A percentile compares a stretch with the other conserved stretches of the same genome.
phyloP scores from a whole-genome alignment of 2,113 vertebrate genomes.

The Pangasianodon gigas region DNA sequence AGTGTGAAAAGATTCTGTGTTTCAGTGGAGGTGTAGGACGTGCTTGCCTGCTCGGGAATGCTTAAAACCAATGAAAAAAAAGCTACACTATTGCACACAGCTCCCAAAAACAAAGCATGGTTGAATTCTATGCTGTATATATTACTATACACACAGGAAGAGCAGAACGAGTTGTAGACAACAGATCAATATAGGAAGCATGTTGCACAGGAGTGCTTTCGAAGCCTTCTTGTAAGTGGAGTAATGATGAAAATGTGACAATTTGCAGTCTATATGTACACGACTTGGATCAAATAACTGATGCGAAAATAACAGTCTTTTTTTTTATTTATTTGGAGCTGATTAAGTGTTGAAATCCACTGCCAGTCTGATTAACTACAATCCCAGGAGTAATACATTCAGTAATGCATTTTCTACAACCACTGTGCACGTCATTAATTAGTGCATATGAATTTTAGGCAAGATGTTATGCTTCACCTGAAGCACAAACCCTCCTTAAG shows the following conservation, averaged over 20 bases:
- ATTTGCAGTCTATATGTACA: not conserved
- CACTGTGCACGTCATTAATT: too few species aligned
- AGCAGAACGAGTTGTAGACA: not conserved
- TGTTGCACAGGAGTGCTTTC: too few species aligned
- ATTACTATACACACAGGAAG: too few species aligned
- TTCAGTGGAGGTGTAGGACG: conserved; percentile 28
- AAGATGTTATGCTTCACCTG: not conserved
- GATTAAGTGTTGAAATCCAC: too few species aligned
- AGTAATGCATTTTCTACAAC: too few species aligned
- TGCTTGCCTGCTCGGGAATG: conserved; percentile 20
- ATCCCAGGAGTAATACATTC: too few species aligned
- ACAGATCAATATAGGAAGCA: not conserved
- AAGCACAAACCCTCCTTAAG: not conserved
- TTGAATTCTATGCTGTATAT: not conserved
- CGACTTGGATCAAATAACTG: too few species aligned
- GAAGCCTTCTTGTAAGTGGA: not conserved
- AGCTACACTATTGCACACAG: not conserved
- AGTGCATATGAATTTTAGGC: too few species aligned
- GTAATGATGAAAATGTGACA: not conserved
- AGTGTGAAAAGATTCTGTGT: conserved; percentile 22
- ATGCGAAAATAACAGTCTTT: too few species aligned
- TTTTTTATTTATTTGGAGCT: too few species aligned
- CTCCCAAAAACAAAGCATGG: not conserved
- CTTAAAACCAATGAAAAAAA: not conserved
- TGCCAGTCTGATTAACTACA: too few species aligned